A percentile compares a stretch with the other conserved stretches of the same genome.
Evolutionary conservation across 2,797 vertebrate species (phyloP).

Genomic region (Acestrorhynchus altus): DNA sequence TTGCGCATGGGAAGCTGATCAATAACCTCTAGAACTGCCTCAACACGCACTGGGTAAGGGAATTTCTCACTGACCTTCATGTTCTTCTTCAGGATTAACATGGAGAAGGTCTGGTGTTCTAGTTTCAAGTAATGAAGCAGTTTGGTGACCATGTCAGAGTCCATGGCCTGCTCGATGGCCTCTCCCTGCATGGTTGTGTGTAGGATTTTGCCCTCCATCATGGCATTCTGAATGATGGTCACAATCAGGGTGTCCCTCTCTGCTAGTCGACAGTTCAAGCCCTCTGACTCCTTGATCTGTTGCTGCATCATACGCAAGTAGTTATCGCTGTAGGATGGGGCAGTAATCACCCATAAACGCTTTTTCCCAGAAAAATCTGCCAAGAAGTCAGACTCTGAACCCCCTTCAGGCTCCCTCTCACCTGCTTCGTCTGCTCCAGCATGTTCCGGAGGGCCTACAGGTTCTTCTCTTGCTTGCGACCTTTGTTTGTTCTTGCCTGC

Average conservation of each 20-base stretch:
- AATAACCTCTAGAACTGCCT: conserved; percentile 79
- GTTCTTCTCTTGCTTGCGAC: conserved; percentile 71
- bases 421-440: conserved; percentile 53
- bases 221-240: conserved; percentile 83
- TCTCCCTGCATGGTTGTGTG: conserved; percentile 74
- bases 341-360: conserved; percentile 81
- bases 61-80: conserved; percentile 76
- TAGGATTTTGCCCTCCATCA: conserved; percentile 82
- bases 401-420: conserved; percentile 50
- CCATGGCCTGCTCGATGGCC: conserved; percentile 72
- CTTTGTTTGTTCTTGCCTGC: conserved; percentile 64
- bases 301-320: conserved; percentile 84
- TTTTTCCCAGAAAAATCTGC: conserved; percentile 78
- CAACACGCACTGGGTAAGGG: conserved; percentile 79
- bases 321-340: conserved; percentile 73
- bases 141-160: conserved; percentile 76
- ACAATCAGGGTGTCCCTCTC: conserved; percentile 81
- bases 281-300: conserved; percentile 78
- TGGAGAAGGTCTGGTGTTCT: conserved; percentile 76
- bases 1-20: conserved; percentile 81
- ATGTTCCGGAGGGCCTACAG: conserved; percentile 61
- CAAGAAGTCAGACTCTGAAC: conserved; percentile 75
- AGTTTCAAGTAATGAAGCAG: conserved; percentile 78
- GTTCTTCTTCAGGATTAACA: conserved; percentile 83
- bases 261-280: conserved; percentile 78